Evolutionary conservation across 2,888 invertebrate species (phyloP).

Genomic region (Erebia ligea): DNA sequence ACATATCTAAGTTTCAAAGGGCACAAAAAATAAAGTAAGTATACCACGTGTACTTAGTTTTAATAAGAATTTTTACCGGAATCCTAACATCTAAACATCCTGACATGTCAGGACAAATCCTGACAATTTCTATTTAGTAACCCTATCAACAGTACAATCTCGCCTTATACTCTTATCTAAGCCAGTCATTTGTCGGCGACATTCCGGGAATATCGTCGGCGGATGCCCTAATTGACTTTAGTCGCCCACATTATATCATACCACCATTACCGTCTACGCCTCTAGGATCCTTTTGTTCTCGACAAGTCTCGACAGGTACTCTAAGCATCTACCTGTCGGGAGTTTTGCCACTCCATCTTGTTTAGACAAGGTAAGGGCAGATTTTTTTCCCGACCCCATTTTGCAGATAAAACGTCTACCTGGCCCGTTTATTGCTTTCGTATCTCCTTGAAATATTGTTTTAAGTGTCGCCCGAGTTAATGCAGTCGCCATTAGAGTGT

Average conservation of each 20-base stretch:
- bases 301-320: conserved; percentile 67
- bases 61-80: background rate
- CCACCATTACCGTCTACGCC: conserved; percentile 71
- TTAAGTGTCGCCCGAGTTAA: conserved; percentile 58
- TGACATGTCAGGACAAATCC: background rate
- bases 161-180: conserved; percentile 70
- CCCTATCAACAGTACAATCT: conserved; percentile 49
- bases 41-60: background rate
- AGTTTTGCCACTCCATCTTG: conserved; percentile 32
- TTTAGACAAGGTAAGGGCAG: conserved; percentile 56
- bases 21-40: too few relatives aligned
- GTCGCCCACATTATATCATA: conserved; percentile 79
- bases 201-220: conserved; percentile 81
- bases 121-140: background rate
- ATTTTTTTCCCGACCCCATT: conserved; percentile 40
- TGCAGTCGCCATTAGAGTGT: conserved; percentile 63
- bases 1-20: too few relatives aligned
- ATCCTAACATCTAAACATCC: background rate
- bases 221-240: conserved; percentile 81
- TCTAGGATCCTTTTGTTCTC: conserved; percentile 79
- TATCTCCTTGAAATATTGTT: conserved; percentile 62
- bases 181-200: conserved; percentile 76
- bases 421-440: conserved; percentile 55
- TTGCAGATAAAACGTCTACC: conserved; percentile 57
- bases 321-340: conserved; percentile 61